These are phyloP conservation scores for Takifugu ocellatus DNA, from an alignment of 2,797 vertebrate genomes.

Conservation along the genomic window DNA sequence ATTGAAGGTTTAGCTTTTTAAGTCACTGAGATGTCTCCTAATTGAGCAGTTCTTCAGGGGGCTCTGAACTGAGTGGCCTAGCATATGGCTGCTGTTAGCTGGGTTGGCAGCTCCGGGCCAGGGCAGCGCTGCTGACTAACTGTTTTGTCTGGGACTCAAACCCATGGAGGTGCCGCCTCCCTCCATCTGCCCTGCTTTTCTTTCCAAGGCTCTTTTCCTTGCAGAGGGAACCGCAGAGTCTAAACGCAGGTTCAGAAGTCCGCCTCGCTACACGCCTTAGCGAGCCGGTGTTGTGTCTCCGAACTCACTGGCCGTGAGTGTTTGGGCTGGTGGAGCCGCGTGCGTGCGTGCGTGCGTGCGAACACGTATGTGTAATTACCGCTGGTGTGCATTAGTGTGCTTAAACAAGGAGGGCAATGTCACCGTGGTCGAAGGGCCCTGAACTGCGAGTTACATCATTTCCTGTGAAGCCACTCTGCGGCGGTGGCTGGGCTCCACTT, in stretches of 20 bases:
- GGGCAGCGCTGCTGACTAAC: slow-evolving; percentile 54
- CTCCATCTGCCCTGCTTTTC: slow-evolving; percentile 57
- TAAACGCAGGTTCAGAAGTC: slow-evolving; percentile 55
- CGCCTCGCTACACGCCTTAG: slow-evolving; percentile 57
- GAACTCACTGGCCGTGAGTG: slow-evolving; percentile 62
- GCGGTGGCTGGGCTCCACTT: slow-evolving; percentile 66
- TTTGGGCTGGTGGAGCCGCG: slow-evolving; percentile 59
- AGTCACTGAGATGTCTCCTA: too few relatives aligned
- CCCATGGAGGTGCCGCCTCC: slow-evolving; percentile 46
- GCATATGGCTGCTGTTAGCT: slow-evolving; percentile 44
- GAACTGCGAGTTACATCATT: slow-evolving; percentile 74
- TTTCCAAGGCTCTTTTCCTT: slow-evolving; percentile 61
- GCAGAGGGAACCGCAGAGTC: slow-evolving; percentile 56
- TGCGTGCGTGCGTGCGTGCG: slow-evolving; percentile 27
- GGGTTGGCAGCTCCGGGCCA: slow-evolving; percentile 32
- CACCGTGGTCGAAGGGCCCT: slow-evolving; percentile 57
- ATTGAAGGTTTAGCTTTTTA: too few relatives aligned
- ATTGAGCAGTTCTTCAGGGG: slow-evolving; percentile 1
- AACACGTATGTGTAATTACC: neutral
- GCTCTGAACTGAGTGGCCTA: slow-evolving; percentile 31
- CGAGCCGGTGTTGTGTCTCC: slow-evolving; percentile 69
- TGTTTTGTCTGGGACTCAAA: slow-evolving; percentile 58
- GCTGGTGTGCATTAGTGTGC: slow-evolving; percentile 22
- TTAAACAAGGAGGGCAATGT: slow-evolving; percentile 77
- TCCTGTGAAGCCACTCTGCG: slow-evolving; percentile 75